These are phyloP conservation scores for Subacronicta megacephala DNA, from an alignment of 2,888 invertebrate genomes.

Conservation along the genomic window DNA sequence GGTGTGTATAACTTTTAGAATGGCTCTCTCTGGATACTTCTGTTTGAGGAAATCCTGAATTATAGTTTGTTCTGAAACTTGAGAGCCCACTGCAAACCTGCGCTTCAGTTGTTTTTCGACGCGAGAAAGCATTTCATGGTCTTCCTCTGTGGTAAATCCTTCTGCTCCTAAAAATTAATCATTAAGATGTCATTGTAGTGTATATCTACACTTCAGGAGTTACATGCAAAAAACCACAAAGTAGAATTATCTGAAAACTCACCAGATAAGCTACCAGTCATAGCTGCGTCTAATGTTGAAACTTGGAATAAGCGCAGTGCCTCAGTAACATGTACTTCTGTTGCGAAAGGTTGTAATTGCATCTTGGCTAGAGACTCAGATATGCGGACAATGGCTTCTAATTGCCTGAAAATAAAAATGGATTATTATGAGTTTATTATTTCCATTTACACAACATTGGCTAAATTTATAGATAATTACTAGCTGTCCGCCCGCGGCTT, in stretches of 20 bases:
- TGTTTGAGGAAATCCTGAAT: constrained; percentile 95
- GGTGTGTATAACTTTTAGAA: constrained; percentile 97
- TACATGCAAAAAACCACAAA: neutral
- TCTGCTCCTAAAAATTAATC: constrained; percentile 93
- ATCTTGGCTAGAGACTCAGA: constrained; percentile 99
- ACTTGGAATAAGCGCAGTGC: constrained; percentile 98
- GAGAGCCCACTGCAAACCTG: constrained; percentile 98
- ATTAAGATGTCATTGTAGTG: neutral
- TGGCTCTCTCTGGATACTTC: constrained; percentile 95
- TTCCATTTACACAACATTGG: too few species aligned
- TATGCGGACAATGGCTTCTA: constrained; percentile 98
- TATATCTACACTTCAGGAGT: neutral
- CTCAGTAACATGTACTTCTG: constrained; percentile 97
- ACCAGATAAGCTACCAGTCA: constrained; percentile 97
- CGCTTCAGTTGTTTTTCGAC: constrained; percentile 98
- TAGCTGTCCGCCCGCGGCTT: too few species aligned
- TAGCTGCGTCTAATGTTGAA: constrained; percentile 98
- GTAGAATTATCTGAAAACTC: constrained; percentile 37
- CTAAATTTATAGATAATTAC: too few species aligned
- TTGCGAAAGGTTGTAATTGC: constrained; percentile 97
- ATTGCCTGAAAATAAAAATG: constrained; percentile 90
- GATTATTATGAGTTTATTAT: neutral
- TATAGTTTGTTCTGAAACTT: constrained; percentile 98
- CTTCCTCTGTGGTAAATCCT: constrained; percentile 98
- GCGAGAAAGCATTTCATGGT: constrained; percentile 96